Evolutionary conservation across 2,888 invertebrate genomes (phyloP).

Genomic region (Brachypalpus laphriformis): DNA sequence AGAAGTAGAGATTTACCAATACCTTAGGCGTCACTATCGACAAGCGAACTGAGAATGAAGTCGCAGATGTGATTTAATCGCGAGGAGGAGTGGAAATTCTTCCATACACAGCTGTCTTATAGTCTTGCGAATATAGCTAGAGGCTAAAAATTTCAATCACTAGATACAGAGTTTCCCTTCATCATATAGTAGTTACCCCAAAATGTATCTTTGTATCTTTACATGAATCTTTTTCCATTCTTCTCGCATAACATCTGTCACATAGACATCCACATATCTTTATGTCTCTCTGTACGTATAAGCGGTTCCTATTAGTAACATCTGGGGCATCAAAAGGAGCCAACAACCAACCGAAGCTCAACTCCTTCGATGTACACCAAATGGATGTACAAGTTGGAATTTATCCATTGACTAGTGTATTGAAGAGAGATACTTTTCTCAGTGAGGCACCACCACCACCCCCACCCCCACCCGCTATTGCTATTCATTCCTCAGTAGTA

Average conservation of each 20-base stretch:
- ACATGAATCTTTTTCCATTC: not conserved
- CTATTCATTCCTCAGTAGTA: slow-evolving; percentile 8
- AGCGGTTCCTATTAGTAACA: slow-evolving; percentile 35
- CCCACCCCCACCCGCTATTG: not conserved
- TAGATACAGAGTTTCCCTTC: no score
- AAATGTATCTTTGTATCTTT: not conserved
- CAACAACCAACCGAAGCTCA: not conserved
- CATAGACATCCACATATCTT: slow-evolving; percentile 1
- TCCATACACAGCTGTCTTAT: no score
- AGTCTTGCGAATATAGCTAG: no score
- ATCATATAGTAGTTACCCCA: no score
- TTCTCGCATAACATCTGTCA: slow-evolving; percentile 27
- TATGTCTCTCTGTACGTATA: not conserved
- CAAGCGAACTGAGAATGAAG: no score
- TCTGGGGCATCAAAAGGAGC: slow-evolving; percentile 15
- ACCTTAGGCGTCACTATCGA: no score
- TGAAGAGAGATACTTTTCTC: slow-evolving; percentile 1
- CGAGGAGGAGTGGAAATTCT: no score
- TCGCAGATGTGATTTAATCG: no score
- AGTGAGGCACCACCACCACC: not conserved
- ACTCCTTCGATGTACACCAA: slow-evolving; percentile 21
- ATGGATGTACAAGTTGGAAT: slow-evolving; percentile 4
- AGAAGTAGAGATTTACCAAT: no score
- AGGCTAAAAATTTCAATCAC: no score
- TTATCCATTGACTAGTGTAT: slow-evolving; percentile 17